Conservation (phyloP, 1,140 invertebrate species). For the Dendrolimus punctatus region DNA sequence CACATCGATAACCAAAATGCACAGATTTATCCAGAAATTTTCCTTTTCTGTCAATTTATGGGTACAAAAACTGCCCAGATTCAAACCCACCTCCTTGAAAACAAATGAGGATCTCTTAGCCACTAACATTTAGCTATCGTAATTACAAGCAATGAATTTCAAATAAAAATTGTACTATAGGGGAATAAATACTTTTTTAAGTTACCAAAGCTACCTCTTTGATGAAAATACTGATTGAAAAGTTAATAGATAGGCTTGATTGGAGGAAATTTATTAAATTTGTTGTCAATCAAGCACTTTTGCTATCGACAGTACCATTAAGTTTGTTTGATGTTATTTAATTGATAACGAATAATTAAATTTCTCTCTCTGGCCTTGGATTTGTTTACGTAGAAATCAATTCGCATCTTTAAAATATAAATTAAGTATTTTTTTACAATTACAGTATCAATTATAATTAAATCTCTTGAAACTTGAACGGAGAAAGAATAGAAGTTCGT, state of each 20-base stretch:
- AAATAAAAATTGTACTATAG: not conserved
- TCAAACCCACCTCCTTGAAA: too few relatives aligned
- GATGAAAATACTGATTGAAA: not conserved
- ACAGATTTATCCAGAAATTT: too few relatives aligned
- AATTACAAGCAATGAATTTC: too few relatives aligned
- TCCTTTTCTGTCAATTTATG: too few relatives aligned
- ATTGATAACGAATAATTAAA: slow-evolving; percentile 9
- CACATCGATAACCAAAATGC: too few relatives aligned
- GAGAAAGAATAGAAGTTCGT: too few relatives aligned
- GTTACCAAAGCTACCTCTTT: not conserved
- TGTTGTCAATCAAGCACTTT: not conserved
- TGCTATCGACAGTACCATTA: slow-evolving; percentile 4
- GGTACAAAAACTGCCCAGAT: too few relatives aligned
- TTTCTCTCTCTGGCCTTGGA: slow-evolving; percentile 3
- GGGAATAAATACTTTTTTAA: not conserved
- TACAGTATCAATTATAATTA: too few relatives aligned
- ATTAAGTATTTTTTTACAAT: not conserved
- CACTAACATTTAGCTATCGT: too few relatives aligned
- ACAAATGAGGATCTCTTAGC: too few relatives aligned
- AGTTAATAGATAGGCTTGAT: too few relatives aligned
- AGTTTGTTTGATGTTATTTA: slow-evolving; percentile 7
- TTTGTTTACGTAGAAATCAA: slow-evolving; percentile 1
- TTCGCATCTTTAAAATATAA: slow-evolving; percentile 1
- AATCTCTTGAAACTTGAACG: too few relatives aligned
- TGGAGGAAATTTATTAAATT: not conserved